Base-by-base conservation (phyloP, 2,888 invertebrate species). In the Euzetes globulus region DNA sequence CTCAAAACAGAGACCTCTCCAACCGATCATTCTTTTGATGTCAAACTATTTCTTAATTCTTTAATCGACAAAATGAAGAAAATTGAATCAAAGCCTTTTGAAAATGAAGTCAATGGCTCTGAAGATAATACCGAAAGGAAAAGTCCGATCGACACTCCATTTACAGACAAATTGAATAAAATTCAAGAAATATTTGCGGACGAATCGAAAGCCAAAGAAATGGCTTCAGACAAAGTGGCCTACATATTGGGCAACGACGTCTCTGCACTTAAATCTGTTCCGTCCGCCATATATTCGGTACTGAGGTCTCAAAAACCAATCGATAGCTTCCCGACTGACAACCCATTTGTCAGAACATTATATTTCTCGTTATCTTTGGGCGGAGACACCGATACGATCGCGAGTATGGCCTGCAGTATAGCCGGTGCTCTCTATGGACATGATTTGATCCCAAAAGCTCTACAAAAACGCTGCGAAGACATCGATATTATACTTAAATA, bases 331-430 rank as follows among this genome's bases (percentile, higher is more conserved):
- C 73, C 77, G 75, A 73, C 68, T 41, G 74, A 76, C 17, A 78
- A 79, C 71, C 76, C 77, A 17, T 78, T 79, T 79, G 85, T 88
- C 80, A 84, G 88, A 77, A 86, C 88, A 4, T 82, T 91, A 50
- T 87, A 89, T 79, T 88, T 87, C 81, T 88, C 90, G 13, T 88
- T 90, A 77, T 86, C 87, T 19, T 82, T 91, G 15, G 90, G 90
- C 29, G 90, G 90, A 4, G 90, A 91, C 81, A 88, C 90, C 0
- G 90, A 91, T 79, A 91, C 90, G 0, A 89, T 91, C 79, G 90
- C 88, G 0, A 86, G 87, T 71, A 90, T 90, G 90, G 87, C 90
- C 47, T 84, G 82, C 13, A 83, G 84, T 22, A 82, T 85, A 60
- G 82, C 84, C 22, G 85, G 85, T 45, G 83, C 83, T 19, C 82